phyloP scores from a whole-genome alignment of 2,113 vertebrate genomes.

The Rhombomys opimus region DNA sequence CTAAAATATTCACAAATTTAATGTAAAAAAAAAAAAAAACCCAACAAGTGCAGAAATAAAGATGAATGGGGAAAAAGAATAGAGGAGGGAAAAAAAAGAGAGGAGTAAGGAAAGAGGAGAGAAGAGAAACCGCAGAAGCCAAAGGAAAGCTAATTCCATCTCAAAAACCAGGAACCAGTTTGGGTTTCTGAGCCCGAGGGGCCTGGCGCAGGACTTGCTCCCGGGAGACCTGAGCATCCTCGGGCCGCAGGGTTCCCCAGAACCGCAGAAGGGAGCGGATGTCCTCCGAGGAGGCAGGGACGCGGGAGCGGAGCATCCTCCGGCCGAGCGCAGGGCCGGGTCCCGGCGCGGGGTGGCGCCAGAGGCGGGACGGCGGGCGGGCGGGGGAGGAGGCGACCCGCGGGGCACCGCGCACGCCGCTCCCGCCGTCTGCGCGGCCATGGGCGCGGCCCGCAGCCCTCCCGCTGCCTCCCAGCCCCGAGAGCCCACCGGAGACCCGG shows the following conservation, averaged over 20 bases:
- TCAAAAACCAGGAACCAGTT: not conserved
- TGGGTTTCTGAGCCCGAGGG: not conserved
- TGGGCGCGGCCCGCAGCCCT: not conserved
- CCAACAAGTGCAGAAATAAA: not conserved
- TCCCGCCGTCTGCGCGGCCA: not conserved
- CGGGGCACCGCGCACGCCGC: not conserved
- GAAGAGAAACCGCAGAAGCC: not conserved
- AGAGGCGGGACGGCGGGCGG: not conserved
- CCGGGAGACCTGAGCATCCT: not conserved
- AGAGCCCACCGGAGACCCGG: not conserved
- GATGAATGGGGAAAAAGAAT: not conserved
- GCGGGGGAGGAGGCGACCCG: not conserved
- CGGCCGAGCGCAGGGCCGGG: too few relatives aligned
- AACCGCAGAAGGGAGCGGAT: too few relatives aligned
- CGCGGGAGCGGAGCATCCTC: not conserved
- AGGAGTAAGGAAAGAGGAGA: not conserved
- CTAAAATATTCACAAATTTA: not conserved
- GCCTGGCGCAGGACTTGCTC: not conserved
- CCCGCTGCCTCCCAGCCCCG: not conserved
- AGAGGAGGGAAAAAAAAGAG: too few relatives aligned
- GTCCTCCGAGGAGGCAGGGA: not conserved
- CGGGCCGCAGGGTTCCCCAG: not conserved
- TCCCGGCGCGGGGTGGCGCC: slow-evolving; percentile 41
- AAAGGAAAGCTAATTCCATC: not conserved
- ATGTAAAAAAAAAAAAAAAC: not conserved